Evolutionary conservation across 2,797 vertebrate species (phyloP).

Genomic region (Hyperoplus immaculatus): DNA sequence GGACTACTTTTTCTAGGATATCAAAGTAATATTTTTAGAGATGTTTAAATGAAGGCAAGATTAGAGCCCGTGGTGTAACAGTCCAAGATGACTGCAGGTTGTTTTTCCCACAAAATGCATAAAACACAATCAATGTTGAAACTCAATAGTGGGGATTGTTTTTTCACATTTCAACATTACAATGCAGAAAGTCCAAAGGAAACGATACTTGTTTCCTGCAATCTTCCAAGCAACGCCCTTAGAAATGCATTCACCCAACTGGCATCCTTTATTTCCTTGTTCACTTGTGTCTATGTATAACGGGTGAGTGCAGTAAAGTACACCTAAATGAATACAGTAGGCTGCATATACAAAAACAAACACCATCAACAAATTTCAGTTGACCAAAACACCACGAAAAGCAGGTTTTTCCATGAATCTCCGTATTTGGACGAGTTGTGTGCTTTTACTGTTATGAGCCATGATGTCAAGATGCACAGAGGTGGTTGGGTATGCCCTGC

Average conservation of each 20-base stretch:
- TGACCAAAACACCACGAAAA: conserved; percentile 11
- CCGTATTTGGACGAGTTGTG: conserved; percentile 58
- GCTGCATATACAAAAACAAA: not conserved
- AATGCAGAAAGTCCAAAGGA: conserved; percentile 14
- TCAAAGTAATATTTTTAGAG: not conserved
- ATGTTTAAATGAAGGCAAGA: not conserved
- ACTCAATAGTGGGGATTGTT: not conserved
- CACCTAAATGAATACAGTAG: not conserved
- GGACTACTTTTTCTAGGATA: not conserved
- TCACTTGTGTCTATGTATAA: not conserved
- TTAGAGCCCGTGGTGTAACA: not conserved
- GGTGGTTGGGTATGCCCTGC: conserved; percentile 67
- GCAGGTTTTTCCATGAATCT: conserved; percentile 2
- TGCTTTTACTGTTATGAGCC: conserved; percentile 36
- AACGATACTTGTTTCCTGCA: conserved; percentile 20
- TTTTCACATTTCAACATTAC: not conserved
- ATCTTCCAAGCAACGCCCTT: not conserved
- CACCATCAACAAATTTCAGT: conserved; percentile 2
- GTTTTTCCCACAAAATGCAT: not conserved
- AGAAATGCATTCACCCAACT: not conserved
- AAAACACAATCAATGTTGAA: conserved; percentile 11
- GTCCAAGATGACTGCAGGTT: not conserved
- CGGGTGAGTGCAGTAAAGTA: not conserved
- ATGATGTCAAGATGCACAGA: conserved; percentile 62
- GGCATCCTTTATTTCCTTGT: conserved; percentile 23